phyloP scores from a whole-genome alignment of 2,113 vertebrate species.

The Marcusenius ussheri region DNA sequence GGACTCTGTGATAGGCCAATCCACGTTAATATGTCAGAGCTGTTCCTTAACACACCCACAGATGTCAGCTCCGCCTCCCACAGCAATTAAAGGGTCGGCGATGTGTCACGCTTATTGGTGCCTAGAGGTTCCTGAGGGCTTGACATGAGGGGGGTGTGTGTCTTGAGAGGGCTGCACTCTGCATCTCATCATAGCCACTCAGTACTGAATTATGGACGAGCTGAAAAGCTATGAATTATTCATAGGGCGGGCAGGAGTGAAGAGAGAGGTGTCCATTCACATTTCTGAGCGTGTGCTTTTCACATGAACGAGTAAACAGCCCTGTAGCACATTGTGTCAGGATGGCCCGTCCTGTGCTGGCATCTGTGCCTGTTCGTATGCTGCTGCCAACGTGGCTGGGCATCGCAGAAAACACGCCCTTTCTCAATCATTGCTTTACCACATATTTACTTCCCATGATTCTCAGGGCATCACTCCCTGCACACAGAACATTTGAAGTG shows the following conservation, averaged over 20 bases:
- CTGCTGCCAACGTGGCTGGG: not conserved
- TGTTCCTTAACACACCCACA: not conserved
- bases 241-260: not conserved
- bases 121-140: not conserved
- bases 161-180: not conserved
- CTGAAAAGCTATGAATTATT: constrained; percentile 25
- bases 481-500: not conserved
- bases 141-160: not conserved
- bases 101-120: not conserved
- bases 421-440: not conserved
- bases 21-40: not conserved
- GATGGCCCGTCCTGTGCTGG: not conserved
- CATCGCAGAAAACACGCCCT: not conserved
- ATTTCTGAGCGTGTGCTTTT: constrained; percentile 3
- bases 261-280: constrained; percentile 6
- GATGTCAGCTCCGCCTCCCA: constrained; percentile 23
- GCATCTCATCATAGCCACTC: constrained; percentile 12
- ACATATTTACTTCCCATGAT: not conserved
- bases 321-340: not conserved
- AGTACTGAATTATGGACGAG: constrained; percentile 27
- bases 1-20: not conserved
- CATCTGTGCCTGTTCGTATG: not conserved
- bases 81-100: not conserved
- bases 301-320: not conserved
- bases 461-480: not conserved